phyloP scores from a whole-genome alignment of 2,888 invertebrate genomes.

The Amiota communis region DNA sequence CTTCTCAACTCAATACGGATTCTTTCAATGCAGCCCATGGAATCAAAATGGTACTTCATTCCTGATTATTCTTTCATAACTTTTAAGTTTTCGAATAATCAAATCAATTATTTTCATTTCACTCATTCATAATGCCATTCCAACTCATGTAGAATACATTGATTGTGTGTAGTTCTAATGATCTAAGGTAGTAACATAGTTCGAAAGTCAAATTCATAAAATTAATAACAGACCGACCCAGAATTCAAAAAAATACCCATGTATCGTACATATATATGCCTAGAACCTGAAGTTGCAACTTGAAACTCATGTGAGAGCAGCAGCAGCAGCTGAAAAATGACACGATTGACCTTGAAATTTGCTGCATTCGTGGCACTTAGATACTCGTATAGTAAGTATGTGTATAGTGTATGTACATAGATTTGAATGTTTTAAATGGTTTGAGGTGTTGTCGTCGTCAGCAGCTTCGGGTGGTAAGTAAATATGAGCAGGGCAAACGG shows the following conservation, averaged over 20 bases:
- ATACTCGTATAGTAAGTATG: too few species aligned
- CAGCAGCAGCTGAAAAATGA: background rate
- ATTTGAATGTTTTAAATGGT: background rate
- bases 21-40: too few species aligned
- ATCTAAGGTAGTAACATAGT: background rate
- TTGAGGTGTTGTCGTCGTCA: background rate
- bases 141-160: too few species aligned
- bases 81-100: too few species aligned
- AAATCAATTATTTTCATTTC: too few species aligned
- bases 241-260: slow-evolving; percentile 59
- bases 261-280: background rate
- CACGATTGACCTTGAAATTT: slow-evolving; percentile 11
- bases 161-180: too few species aligned
- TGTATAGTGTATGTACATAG: too few species aligned
- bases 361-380: background rate
- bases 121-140: too few species aligned
- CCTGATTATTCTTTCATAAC: too few species aligned
- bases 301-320: slow-evolving; percentile 5
- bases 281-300: slow-evolving; percentile 22
- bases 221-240: slow-evolving; percentile 37
- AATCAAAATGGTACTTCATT: too few species aligned
- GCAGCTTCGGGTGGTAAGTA: background rate
- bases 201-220: slow-evolving; percentile 22
- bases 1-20: too few species aligned
- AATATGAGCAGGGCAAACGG: slow-evolving; percentile 17